Conservation (phyloP, 2,113 vertebrate genomes). For the Xiphophorus maculatus region DNA sequence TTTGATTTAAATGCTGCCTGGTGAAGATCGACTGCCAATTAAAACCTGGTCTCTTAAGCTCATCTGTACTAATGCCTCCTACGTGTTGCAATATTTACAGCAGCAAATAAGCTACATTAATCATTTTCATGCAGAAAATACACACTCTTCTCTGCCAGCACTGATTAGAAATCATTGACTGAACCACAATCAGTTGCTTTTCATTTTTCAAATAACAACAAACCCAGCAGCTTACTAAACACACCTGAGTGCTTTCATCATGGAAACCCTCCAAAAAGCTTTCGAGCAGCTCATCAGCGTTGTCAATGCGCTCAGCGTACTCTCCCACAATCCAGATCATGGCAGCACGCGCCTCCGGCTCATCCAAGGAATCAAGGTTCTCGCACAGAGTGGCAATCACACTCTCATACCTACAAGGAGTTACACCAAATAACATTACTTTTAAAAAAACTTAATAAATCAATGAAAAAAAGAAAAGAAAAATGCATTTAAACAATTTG, state of each 20-base stretch:
- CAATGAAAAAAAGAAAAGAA: neutral
- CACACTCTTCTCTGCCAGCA: neutral
- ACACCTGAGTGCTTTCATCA: conserved; percentile 97
- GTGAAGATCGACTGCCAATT: neutral
- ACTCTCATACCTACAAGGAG: conserved; percentile 88
- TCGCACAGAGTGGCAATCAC: conserved; percentile 96
- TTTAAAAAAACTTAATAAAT: neutral
- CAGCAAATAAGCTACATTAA: neutral
- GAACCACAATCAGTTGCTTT: neutral
- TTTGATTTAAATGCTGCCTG: neutral
- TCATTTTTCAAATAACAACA: conserved; percentile 4
- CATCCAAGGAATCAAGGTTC: conserved; percentile 95
- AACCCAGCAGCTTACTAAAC: conserved; percentile 6
- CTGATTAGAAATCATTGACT: neutral
- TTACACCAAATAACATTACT: conserved; percentile 3
- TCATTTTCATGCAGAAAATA: neutral
- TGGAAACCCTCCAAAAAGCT: conserved; percentile 98
- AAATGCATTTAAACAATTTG: neutral
- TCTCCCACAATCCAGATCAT: conserved; percentile 99
- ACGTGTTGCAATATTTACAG: neutral
- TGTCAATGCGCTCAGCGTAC: conserved; percentile 94
- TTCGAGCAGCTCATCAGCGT: conserved; percentile 93
- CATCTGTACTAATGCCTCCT: neutral
- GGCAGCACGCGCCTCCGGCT: conserved; percentile 93
- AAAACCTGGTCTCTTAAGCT: neutral